Conservation (phyloP, 1,140 invertebrate genomes). For the Drosophila parvula region DNA sequence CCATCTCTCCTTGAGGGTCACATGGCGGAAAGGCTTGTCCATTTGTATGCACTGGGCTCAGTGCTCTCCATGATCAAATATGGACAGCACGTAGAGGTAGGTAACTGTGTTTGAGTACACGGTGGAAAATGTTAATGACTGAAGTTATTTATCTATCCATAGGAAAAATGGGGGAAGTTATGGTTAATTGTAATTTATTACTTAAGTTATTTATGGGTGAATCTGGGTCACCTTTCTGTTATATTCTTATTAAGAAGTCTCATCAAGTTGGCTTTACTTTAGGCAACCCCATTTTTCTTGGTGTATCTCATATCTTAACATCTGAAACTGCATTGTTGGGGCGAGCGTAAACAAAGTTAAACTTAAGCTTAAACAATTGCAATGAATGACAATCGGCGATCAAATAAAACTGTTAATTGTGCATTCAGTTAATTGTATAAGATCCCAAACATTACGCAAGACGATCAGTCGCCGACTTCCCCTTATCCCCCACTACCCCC, state of each 20-base stretch:
- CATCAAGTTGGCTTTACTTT: not conserved
- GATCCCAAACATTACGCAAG: conserved; percentile 47
- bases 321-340: conserved; percentile 21
- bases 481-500: too few species aligned
- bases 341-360: conserved; percentile 33
- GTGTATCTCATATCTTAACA: conserved; percentile 24
- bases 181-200: too few species aligned
- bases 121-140: not conserved
- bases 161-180: not conserved
- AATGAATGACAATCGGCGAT: conserved; percentile 52
- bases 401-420: conserved; percentile 68
- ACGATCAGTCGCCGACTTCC: conserved; percentile 12
- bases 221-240: not conserved
- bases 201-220: not conserved
- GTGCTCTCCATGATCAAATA: conserved; percentile 8
- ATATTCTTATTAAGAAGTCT: not conserved
- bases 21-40: conserved; percentile 34
- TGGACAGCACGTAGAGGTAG: conserved; percentile 33
- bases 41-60: conserved; percentile 38
- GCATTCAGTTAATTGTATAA: conserved; percentile 61
- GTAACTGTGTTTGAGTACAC: conserved; percentile 26
- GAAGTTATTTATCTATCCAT: not conserved
- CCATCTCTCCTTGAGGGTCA: conserved; percentile 22
- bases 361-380: conserved; percentile 50
- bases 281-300: not conserved